phyloP scores from a whole-genome alignment of 2,888 invertebrate species.

The Baccha elongata region DNA sequence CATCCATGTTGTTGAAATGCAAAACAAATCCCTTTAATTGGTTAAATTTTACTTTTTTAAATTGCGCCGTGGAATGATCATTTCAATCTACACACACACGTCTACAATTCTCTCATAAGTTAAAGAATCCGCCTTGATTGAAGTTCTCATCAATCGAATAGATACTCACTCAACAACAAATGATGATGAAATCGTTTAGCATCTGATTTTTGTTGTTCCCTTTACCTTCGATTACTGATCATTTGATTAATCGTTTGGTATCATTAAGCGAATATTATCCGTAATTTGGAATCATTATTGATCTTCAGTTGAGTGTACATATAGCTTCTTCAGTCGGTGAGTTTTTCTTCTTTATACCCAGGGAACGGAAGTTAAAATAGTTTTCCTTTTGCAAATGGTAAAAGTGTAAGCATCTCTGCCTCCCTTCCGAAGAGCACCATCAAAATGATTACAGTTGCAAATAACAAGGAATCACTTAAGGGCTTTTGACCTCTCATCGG shows the following conservation, averaged over 20 bases:
- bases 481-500: not conserved
- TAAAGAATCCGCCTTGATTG: too few species aligned
- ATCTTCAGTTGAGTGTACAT: not conserved
- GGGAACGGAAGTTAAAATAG: not conserved
- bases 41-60: too few species aligned
- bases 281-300: not conserved
- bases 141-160: too few species aligned
- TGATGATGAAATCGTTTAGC: not conserved
- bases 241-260: not conserved
- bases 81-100: too few species aligned
- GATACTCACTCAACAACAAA: too few species aligned
- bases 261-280: not conserved
- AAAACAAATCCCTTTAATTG: too few species aligned
- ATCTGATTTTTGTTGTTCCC: not conserved
- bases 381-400: not conserved
- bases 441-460: constrained; percentile 1
- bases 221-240: not conserved
- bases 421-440: not conserved
- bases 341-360: not conserved
- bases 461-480: constrained; percentile 4
- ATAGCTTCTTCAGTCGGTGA: not conserved
- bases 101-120: too few species aligned
- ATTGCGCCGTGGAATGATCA: too few species aligned
- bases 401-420: not conserved
- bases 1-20: too few species aligned